phyloP scores from a whole-genome alignment of 1,140 invertebrate genomes.

The Platorchestia sp. region DNA sequence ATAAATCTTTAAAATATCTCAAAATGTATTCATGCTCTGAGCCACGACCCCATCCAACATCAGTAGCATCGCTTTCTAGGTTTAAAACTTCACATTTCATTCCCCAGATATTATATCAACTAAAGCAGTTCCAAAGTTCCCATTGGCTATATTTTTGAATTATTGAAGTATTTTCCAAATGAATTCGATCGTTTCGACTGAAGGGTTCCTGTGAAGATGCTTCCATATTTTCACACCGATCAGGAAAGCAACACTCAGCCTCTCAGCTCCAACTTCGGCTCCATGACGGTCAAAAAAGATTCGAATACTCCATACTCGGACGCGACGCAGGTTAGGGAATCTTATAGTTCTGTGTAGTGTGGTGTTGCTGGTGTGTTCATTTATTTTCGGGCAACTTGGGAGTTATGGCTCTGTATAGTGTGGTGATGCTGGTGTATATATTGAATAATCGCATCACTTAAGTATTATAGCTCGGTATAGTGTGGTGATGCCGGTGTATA shows the following conservation, averaged over 20 bases:
- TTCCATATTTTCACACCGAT: slow-evolving; percentile 21
- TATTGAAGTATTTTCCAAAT: background rate
- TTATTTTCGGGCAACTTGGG: too few species aligned
- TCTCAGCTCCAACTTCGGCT: slow-evolving; percentile 52
- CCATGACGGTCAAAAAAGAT: slow-evolving; percentile 54
- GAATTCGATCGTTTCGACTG: background rate
- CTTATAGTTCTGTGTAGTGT: too few species aligned
- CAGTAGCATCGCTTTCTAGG: too few species aligned
- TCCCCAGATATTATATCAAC: background rate
- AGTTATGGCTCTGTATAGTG: too few species aligned
- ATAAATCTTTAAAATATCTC: background rate
- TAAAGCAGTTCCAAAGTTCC: background rate
- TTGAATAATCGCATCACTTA: too few species aligned
- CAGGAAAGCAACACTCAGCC: slow-evolving; percentile 20
- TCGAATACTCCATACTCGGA: slow-evolving; percentile 58
- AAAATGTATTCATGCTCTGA: too few species aligned
- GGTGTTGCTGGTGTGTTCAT: too few species aligned
- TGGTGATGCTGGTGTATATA: too few species aligned
- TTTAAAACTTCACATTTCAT: background rate
- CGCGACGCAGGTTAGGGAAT: slow-evolving; percentile 32
- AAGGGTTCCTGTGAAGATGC: slow-evolving; percentile 16
- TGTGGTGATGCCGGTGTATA: too few species aligned
- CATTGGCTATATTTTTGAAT: background rate
- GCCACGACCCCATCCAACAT: too few species aligned
- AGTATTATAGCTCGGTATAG: too few species aligned